Base-by-base conservation (phyloP, 1,140 invertebrate genomes). In the Schlechtendalia chinensis region DNA sequence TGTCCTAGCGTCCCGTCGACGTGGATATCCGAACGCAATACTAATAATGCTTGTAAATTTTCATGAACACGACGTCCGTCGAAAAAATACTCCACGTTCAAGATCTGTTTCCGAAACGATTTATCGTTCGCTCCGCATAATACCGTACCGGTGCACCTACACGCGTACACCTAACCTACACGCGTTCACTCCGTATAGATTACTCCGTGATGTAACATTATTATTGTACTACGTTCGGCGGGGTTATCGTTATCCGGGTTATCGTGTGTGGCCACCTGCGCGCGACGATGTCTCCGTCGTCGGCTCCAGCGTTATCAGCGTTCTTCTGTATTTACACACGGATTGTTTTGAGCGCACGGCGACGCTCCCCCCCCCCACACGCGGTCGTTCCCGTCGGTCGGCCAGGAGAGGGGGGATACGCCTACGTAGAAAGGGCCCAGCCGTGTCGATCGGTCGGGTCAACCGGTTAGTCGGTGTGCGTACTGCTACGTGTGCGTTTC, bases 191-290 rank as follows among this genome's bases (percentile, higher is more conserved):
- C 16, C 16, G 16, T 19, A 54, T 54, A 54, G 1, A 54, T 54
- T 54, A 17, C 32, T n/a, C n/a, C n/a, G n/a, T n/a, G n/a, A n/a
- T 53, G 1, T 53, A 53, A 53, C 50, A 16, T 16, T 6, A 14
- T 53, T 65, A 45, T 69, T 22, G 45, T 54, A 54, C 19, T n/a
- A 54, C 53, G 39, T 59, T 77, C n/a, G n/a, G 56, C n/a, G n/a
- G n/a, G n/a, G n/a, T n/a, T n/a, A 32, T 77, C 54, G 39, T 77
- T 77, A 77, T 77, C 74, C 74, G 56, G n/a, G 74, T 77, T 75
- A 75, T 75, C 45, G 74, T 77, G 56, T n/a, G n/a, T n/a, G n/a
- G n/a, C 54, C 32, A 45, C 53, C 54, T 58, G 22, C 45, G 22
- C 39, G 59, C n/a, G 19, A n/a, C 14, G n/a, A n/a, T n/a, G n/a